These are phyloP conservation scores for Lysandra coridon DNA, from an alignment of 2,888 invertebrate species.

Conservation along the genomic window DNA sequence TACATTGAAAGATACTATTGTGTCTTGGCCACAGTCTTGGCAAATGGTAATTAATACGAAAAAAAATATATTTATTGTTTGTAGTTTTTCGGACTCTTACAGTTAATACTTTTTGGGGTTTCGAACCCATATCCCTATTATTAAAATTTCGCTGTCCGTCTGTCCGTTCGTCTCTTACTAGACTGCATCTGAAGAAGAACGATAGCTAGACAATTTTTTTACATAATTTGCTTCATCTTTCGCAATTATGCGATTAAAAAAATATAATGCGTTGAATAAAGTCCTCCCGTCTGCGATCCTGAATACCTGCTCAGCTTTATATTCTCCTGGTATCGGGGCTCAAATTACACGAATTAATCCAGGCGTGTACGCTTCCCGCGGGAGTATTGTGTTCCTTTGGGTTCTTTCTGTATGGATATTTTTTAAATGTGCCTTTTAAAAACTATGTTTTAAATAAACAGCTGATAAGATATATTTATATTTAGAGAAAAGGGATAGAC, in stretches of 20 bases:
- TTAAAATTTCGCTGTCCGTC: too few species aligned
- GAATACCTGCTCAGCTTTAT: slow-evolving; percentile 61
- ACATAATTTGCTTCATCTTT: not conserved
- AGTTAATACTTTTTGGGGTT: not conserved
- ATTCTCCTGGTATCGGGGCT: slow-evolving; percentile 69
- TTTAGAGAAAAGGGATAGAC: not conserved
- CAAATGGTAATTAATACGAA: not conserved
- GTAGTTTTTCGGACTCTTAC: not conserved
- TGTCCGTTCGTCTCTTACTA: too few species aligned
- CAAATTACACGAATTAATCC: slow-evolving; percentile 74
- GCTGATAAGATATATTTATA: not conserved
- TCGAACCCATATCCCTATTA: too few species aligned
- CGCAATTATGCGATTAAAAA: not conserved
- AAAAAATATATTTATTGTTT: too few species aligned
- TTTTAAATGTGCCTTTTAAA: not conserved
- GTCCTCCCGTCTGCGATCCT: slow-evolving; percentile 44
- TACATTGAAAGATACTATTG: not conserved
- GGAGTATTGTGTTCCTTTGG: slow-evolving; percentile 53
- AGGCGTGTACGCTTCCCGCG: slow-evolving; percentile 54
- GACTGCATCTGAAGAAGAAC: too few species aligned
- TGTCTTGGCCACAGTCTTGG: not conserved
- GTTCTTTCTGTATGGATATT: not conserved
- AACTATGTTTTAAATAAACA: not conserved
- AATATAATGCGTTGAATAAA: slow-evolving; percentile 17
- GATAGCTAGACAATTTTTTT: too few species aligned